A percentile compares a stretch with the other conserved stretches of the same genome.
Conservation (phyloP, 2,888 invertebrate species). For the Masnerella sp. region DNA sequence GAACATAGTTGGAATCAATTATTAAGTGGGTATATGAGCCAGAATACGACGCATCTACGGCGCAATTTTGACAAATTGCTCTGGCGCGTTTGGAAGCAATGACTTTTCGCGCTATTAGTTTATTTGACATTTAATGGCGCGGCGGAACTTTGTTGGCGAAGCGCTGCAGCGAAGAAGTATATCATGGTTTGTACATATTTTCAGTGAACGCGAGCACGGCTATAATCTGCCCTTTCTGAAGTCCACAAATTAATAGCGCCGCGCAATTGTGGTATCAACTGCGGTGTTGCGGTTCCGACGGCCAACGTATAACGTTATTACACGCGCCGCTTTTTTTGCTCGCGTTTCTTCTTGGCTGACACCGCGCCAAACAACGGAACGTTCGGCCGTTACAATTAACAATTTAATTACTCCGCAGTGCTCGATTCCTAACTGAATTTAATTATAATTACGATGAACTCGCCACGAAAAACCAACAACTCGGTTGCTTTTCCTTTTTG, state of each 20-base stretch:
- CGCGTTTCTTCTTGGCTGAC: background rate
- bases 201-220: conserved; percentile 33
- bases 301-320: conserved; percentile 12
- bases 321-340: conserved; percentile 11
- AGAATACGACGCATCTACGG: background rate
- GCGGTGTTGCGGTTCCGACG: conserved; percentile 29
- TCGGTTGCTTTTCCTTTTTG: too few species aligned
- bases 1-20: too few species aligned
- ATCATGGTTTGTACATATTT: conserved; percentile 49
- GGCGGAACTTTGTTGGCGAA: conserved; percentile 19
- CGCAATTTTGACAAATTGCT: conserved; percentile 21
- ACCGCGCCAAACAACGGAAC: background rate
- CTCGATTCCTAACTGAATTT: too few species aligned
- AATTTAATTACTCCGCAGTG: too few species aligned
- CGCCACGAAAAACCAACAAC: too few species aligned
- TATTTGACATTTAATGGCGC: conserved; percentile 36
- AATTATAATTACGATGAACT: too few species aligned
- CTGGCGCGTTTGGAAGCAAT: conserved; percentile 1
- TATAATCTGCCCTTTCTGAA: conserved; percentile 40
- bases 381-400: background rate
- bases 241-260: conserved; percentile 49
- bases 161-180: conserved; percentile 28
- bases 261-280: conserved; percentile 48
- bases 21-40: too few species aligned
- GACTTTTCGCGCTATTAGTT: conserved; percentile 32